These are phyloP conservation scores for Melanostoma scalare DNA, from an alignment of 2,888 invertebrate species.

Conservation along the genomic window DNA sequence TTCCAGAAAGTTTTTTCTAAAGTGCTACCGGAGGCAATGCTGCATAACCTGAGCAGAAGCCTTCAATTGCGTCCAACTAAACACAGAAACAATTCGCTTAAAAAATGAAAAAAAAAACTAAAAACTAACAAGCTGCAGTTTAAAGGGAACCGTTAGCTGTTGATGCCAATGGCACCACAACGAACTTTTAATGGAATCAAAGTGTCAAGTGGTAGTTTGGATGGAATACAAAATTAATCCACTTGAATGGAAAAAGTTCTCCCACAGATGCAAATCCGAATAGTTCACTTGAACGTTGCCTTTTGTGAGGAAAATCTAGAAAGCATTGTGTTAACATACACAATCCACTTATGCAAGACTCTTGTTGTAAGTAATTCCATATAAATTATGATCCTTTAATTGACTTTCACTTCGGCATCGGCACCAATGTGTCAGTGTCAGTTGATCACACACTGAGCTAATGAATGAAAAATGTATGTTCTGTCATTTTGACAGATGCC, in stretches of 20 bases:
- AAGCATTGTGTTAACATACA: conserved; percentile 16
- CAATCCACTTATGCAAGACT: conserved; percentile 21
- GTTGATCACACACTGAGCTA: conserved; percentile 22
- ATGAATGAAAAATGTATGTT: conserved; percentile 54
- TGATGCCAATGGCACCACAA: conserved; percentile 14
- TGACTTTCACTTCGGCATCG: conserved; percentile 63
- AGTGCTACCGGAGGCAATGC: conserved; percentile 25
- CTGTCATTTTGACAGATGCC: conserved; percentile 50
- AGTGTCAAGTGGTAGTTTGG: conserved; percentile 58
- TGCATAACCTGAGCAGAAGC: conserved; percentile 29
- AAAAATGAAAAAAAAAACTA: neutral
- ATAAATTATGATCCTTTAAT: conserved; percentile 63
- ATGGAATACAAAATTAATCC: conserved; percentile 52
- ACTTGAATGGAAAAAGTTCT: conserved; percentile 63
- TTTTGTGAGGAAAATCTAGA: conserved; percentile 1
- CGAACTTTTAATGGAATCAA: conserved; percentile 60
- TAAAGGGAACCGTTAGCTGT: conserved; percentile 50
- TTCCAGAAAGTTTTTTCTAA: conserved; percentile 29
- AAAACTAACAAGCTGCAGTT: conserved; percentile 28
- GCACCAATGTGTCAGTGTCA: conserved; percentile 31
- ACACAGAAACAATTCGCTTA: neutral
- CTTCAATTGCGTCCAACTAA: conserved; percentile 3
- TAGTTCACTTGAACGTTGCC: conserved; percentile 22
- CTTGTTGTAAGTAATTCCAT: conserved; percentile 26
- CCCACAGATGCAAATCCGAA: conserved; percentile 39